Conservation (phyloP, 2,797 vertebrate species). For the Amblyopsis hoosieri region DNA sequence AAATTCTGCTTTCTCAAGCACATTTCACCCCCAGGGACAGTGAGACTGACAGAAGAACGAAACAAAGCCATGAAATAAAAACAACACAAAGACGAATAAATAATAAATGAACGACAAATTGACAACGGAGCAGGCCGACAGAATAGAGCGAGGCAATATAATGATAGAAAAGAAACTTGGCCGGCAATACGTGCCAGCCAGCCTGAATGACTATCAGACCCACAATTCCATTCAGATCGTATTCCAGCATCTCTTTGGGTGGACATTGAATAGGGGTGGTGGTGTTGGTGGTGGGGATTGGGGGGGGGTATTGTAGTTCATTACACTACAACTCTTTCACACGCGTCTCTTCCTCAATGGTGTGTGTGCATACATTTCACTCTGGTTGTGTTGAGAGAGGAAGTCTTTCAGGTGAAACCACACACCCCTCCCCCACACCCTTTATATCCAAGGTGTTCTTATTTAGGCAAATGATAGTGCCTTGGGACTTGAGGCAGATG, state of each 20-base stretch:
- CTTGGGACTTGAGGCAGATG: conserved; percentile 35
- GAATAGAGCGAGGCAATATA: conserved; percentile 41
- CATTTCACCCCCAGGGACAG: conserved; percentile 18
- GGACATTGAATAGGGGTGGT: conserved; percentile 47
- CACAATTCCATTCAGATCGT: conserved; percentile 48
- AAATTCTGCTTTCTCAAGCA: conserved; percentile 33
- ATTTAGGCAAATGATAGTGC: conserved; percentile 40
- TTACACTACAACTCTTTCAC: too few species aligned
- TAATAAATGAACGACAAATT: conserved; percentile 23
- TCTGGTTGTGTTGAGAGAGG: too few species aligned
- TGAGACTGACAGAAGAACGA: conserved; percentile 36
- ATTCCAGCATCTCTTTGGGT: conserved; percentile 58
- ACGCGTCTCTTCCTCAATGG: too few species aligned
- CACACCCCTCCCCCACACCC: neutral
- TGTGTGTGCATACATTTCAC: too few species aligned
- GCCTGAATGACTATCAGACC: conserved; percentile 28
- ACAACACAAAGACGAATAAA: conserved; percentile 12
- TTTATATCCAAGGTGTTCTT: conserved; percentile 52
- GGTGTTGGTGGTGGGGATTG: too few species aligned
- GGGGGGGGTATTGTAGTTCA: neutral
- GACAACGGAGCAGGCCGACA: conserved; percentile 30
- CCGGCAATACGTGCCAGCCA: conserved; percentile 45
- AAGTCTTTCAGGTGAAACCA: too few species aligned
- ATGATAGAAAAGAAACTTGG: conserved; percentile 38
- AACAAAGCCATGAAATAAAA: conserved; percentile 11